Evolutionary conservation across 2,113 vertebrate genomes (phyloP).

Genomic region (Vulpes lagopus): DNA sequence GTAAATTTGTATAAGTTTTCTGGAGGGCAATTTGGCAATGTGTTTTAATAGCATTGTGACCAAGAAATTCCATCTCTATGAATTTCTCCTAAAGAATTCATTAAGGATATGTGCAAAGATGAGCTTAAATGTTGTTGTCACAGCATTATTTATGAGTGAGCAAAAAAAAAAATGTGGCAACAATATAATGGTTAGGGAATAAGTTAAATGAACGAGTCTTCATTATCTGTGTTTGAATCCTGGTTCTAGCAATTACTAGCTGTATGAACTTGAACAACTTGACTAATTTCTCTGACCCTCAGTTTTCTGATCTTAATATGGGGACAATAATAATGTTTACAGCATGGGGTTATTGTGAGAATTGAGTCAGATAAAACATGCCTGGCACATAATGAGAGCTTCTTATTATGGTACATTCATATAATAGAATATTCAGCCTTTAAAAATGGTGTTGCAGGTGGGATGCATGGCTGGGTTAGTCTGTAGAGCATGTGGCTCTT

Average conservation of each 20-base stretch:
- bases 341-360: neutral
- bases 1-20: conserved; percentile 31
- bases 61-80: conserved; percentile 41
- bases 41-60: neutral
- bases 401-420: neutral
- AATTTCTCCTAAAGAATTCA: conserved; percentile 37
- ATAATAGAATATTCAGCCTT: neutral
- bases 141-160: conserved; percentile 2
- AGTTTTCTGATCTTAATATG: conserved; percentile 50
- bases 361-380: conserved; percentile 1
- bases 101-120: conserved; percentile 18
- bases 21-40: neutral
- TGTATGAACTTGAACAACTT: neutral
- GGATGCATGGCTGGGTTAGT: neutral
- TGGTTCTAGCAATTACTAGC: neutral
- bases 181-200: conserved; percentile 2
- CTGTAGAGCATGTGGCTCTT: neutral
- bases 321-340: neutral
- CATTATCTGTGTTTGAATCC: conserved; percentile 33
- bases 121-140: conserved; percentile 11
- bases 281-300: conserved; percentile 8
- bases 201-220: conserved; percentile 25
- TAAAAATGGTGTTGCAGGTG: neutral
- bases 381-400: neutral
- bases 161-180: conserved; percentile 39